Conservation (phyloP, 2,113 vertebrate genomes). For the Syngnathus floridae region DNA sequence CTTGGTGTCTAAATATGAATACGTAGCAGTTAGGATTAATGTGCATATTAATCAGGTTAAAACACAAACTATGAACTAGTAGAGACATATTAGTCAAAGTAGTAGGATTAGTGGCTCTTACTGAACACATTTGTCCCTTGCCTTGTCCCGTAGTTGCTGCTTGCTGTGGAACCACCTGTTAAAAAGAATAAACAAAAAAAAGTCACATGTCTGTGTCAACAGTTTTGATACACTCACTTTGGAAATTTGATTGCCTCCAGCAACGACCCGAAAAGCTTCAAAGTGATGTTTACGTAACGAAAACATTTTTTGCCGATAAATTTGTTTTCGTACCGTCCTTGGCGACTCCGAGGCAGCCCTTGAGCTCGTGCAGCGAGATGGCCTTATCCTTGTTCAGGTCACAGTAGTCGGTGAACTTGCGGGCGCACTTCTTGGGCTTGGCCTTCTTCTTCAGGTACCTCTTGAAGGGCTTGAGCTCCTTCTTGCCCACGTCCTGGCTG, state of each 20-base stretch:
- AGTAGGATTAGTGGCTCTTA: slow-evolving; percentile 72
- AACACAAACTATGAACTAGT: slow-evolving; percentile 21
- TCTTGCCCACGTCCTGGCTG: slow-evolving; percentile 90
- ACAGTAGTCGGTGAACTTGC: slow-evolving; percentile 95
- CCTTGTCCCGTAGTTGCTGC: slow-evolving; percentile 80
- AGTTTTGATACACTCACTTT: background rate
- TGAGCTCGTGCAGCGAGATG: slow-evolving; percentile 89
- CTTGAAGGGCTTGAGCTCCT: slow-evolving; percentile 95
- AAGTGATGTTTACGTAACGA: too few species aligned
- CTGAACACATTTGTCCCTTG: slow-evolving; percentile 86
- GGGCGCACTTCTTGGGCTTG: slow-evolving; percentile 94
- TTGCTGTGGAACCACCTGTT: slow-evolving; percentile 75
- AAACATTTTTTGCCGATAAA: too few species aligned
- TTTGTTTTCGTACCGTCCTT: slow-evolving; percentile 78
- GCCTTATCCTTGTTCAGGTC: slow-evolving; percentile 95
- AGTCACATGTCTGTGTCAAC: background rate
- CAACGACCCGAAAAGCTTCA: too few species aligned
- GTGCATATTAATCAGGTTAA: slow-evolving; percentile 39
- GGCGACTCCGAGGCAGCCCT: slow-evolving; percentile 92
- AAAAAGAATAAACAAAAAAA: slow-evolving; percentile 28
- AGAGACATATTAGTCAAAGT: slow-evolving; percentile 52
- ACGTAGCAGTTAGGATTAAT: background rate
- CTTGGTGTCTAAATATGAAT: background rate
- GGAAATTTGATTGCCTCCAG: too few species aligned
- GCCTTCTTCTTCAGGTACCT: slow-evolving; percentile 97